Conservation (phyloP, 2,797 vertebrate genomes). For the Epinephelus malabaricus region DNA sequence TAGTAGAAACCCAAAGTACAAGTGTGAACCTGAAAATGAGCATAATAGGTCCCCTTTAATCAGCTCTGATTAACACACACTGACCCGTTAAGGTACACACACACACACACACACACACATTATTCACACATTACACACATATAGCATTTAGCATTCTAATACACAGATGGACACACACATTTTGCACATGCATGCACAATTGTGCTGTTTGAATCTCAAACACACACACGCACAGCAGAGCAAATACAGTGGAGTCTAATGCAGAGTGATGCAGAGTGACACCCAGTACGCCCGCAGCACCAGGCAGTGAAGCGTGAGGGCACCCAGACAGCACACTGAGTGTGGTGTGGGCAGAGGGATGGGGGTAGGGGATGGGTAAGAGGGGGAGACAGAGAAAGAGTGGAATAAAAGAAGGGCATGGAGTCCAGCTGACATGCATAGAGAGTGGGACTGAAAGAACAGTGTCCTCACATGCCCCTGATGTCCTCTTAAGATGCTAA, state of each 20-base stretch:
- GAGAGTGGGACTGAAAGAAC: conserved; percentile 22
- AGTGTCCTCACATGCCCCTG: conserved; percentile 64
- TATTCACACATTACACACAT: conserved; percentile 44
- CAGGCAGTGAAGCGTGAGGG: conserved; percentile 71
- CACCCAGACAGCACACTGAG: conserved; percentile 65
- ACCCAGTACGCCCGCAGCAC: conserved; percentile 60
- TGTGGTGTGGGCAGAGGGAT: conserved; percentile 45
- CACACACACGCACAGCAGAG: conserved; percentile 32
- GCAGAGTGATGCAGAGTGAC: conserved; percentile 70
- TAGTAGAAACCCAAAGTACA: too few species aligned
- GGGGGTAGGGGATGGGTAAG: conserved; percentile 19
- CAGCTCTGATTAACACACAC: conserved; percentile 59
- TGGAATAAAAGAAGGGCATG: conserved; percentile 42
- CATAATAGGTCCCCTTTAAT: conserved; percentile 15
- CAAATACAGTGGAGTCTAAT: conserved; percentile 67
- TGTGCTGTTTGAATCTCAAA: conserved; percentile 40
- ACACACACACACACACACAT: conserved; percentile 19
- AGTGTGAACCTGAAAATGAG: too few species aligned
- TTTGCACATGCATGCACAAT: conserved; percentile 65
- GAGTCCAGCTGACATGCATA: conserved; percentile 46
- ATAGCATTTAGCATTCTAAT: conserved; percentile 40
- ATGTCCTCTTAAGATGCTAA: conserved; percentile 26
- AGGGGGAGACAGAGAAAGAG: conserved; percentile 10
- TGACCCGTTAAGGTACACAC: conserved; percentile 35
- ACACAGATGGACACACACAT: conserved; percentile 65